phyloP scores from a whole-genome alignment of 2,888 invertebrate species.

The Drosophila cracens region DNA sequence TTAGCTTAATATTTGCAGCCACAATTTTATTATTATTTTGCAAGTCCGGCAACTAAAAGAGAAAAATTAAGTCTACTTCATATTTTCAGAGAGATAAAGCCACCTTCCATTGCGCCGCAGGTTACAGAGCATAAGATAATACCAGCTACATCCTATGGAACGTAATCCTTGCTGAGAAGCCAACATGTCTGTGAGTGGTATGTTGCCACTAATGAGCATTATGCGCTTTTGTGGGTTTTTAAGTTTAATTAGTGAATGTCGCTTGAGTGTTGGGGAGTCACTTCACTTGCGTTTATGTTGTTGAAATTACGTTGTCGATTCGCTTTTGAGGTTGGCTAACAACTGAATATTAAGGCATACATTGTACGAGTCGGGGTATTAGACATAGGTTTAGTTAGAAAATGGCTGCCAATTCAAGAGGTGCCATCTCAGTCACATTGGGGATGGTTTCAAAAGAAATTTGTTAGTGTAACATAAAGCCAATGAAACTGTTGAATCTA shows the following conservation, averaged over 20 bases:
- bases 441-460: background rate
- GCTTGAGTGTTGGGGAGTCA: constrained; percentile 11
- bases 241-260: constrained; percentile 68
- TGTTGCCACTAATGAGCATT: constrained; percentile 42
- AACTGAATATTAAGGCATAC: constrained; percentile 11
- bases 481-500: background rate
- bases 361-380: background rate
- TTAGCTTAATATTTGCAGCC: background rate
- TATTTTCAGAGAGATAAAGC: background rate
- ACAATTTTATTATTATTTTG: background rate
- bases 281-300: constrained; percentile 39
- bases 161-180: constrained; percentile 17
- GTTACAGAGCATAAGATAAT: constrained; percentile 16
- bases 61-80: background rate
- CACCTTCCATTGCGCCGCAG: background rate
- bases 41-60: background rate
- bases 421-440: constrained; percentile 9
- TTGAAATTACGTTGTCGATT: constrained; percentile 52
- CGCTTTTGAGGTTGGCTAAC: constrained; percentile 57
- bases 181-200: constrained; percentile 14
- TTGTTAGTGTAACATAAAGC: background rate
- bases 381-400: constrained; percentile 7
- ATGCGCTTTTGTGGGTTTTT: constrained; percentile 57
- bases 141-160: constrained; percentile 2
- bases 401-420: constrained; percentile 21